Evolutionary conservation across 2,113 vertebrate species (phyloP), one percentile per base, ranked within the genome.

Genomic region (Stegastes partitus): DNA sequence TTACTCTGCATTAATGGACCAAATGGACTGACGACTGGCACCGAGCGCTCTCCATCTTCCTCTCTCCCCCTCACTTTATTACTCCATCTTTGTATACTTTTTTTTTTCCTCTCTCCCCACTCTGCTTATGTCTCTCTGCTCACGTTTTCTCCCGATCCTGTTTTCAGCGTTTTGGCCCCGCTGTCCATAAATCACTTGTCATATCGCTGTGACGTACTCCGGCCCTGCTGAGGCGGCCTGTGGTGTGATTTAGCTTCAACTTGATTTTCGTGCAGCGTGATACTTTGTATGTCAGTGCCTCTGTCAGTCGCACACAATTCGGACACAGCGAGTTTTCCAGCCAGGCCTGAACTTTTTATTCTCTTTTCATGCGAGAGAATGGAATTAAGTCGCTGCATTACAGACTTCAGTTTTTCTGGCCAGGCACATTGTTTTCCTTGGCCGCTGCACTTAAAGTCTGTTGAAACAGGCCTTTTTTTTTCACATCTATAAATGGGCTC

Each of bases 401-500:
- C 87, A 82, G 91, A 89, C 77, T 85, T 79, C 71, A 79, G 63
- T 63, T 86, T 87, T 90, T 90, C 88, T 93, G 88, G 88, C 92
- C 82, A 72, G 75, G 83, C 84, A 61, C 55, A 83, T 91, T 92
- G 91, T 92, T 94, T 92, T 91, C 81, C 72, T 93, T 93, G 90
- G 92, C 91, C 1, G 67, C 63, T 12, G 47, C 85, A 66, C 86
- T 77, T 85, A 64, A 87, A 75, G 84, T 89, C 90, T 90, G 89
- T 82, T 88, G 86, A 86, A 93, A 89, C 68, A 25, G 82, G 47
- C 61, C 45, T 56, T 88, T 85, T 87, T 89, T 87, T 91, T 86
- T 90, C 82, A 80, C 85, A 85, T 87, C 89, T 93, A 91, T 93
- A 93, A 93, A 93, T 93, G 89, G 87, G 80, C 79, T 89, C 88